A percentile compares a stretch with the other conserved stretches of the same genome.
phyloP scores from a whole-genome alignment of 2,797 vertebrate species.

The Oreochromis mossambicus region DNA sequence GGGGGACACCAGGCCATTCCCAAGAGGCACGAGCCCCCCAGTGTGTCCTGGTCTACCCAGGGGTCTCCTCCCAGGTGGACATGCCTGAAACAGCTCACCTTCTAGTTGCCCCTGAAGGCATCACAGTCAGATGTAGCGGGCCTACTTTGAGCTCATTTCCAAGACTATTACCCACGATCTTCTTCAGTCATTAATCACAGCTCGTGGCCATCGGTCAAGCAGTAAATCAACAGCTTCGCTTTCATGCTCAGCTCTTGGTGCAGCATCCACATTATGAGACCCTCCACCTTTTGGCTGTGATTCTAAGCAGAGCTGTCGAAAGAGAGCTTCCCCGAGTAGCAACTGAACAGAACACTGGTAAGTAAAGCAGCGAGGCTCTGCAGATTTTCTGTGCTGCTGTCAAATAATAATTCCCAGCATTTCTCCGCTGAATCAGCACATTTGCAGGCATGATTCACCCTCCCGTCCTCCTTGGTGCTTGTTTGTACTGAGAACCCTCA shows the following conservation, averaged over 20 bases:
- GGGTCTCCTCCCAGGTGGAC: background rate
- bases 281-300: background rate
- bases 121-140: accelerated
- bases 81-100: background rate
- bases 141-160: background rate
- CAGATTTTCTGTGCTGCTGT: background rate
- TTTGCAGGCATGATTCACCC: background rate
- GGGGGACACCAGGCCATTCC: background rate
- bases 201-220: background rate
- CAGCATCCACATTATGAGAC: background rate
- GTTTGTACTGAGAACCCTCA: background rate
- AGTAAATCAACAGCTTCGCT: background rate
- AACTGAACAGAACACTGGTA: background rate
- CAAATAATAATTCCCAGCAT: background rate
- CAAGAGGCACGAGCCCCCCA: background rate
- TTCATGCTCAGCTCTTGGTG: background rate
- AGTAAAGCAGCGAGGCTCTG: background rate
- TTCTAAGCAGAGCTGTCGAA: background rate
- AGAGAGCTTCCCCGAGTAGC: background rate
- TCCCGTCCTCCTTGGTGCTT: background rate
- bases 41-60: accelerated
- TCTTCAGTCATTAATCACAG: background rate
- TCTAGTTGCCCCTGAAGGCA: background rate
- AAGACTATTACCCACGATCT: background rate
- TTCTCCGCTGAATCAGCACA: background rate